phyloP scores from a whole-genome alignment of 2,888 invertebrate species.

The Acheta domesticus region DNA sequence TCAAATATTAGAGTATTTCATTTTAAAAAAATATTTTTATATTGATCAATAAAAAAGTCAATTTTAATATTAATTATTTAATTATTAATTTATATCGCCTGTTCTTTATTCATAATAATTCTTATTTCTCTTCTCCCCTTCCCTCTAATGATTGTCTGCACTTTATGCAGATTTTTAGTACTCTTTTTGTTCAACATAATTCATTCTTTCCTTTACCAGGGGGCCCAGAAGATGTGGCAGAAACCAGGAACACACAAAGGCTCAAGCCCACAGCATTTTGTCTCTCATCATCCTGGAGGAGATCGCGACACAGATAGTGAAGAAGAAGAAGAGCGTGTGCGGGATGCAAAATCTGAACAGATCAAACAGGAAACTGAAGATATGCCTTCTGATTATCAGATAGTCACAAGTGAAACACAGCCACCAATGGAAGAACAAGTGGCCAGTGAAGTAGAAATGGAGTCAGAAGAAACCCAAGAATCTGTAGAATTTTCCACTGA shows the following conservation, averaged over 20 bases:
- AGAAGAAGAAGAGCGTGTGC: constrained; percentile 56
- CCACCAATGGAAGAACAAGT: neutral
- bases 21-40: too few species aligned
- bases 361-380: neutral
- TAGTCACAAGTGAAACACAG: neutral
- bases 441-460: neutral
- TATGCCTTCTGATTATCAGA: neutral
- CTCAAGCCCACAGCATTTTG: constrained; percentile 54
- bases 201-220: constrained; percentile 43
- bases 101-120: too few species aligned
- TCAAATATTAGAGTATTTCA: too few species aligned
- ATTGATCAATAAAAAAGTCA: too few species aligned
- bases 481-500: too few species aligned
- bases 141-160: too few species aligned
- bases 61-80: too few species aligned
- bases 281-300: constrained; percentile 63
- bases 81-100: too few species aligned
- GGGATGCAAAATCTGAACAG: constrained; percentile 4
- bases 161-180: too few species aligned
- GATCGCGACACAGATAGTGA: constrained; percentile 58
- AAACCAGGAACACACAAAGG: constrained; percentile 59
- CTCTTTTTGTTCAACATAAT: neutral
- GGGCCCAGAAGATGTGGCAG: constrained; percentile 54
- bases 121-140: too few species aligned
- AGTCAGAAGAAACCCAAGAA: neutral